phyloP scores from a whole-genome alignment of 2,888 invertebrate genomes.

The Trichopria drosophilae region DNA sequence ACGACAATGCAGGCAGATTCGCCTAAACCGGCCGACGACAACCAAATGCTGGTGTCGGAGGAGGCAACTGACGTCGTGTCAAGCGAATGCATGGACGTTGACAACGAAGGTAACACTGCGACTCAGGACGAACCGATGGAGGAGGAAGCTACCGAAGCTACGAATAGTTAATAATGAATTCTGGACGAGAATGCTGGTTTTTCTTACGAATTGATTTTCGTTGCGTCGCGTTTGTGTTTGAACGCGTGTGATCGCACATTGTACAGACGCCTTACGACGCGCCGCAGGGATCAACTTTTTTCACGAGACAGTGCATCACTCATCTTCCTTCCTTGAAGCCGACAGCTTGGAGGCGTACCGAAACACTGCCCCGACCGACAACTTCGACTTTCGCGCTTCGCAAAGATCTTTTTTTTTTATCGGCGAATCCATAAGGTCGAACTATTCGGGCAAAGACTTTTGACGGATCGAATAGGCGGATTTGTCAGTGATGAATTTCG shows the following conservation, averaged over 20 bases:
- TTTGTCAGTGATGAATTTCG: slow-evolving; percentile 22
- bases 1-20: neutral
- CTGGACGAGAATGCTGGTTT: slow-evolving; percentile 20
- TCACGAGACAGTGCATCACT: no score
- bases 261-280: slow-evolving; percentile 17
- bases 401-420: no score
- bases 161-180: slow-evolving; percentile 49
- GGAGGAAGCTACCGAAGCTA: slow-evolving; percentile 47
- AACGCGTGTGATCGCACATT: slow-evolving; percentile 17
- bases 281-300: slow-evolving; percentile 27
- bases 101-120: slow-evolving; percentile 44
- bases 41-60: slow-evolving; percentile 32
- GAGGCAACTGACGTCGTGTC: slow-evolving; percentile 18
- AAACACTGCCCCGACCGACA: no score
- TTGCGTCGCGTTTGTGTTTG: slow-evolving; percentile 14
- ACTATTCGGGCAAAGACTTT: no score
- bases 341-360: no score
- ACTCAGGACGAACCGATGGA: slow-evolving; percentile 55
- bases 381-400: no score
- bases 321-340: no score
- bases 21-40: slow-evolving; percentile 16
- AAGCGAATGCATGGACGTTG: slow-evolving; percentile 53
- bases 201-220: slow-evolving; percentile 28
- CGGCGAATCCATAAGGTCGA: no score
- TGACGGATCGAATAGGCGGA: no score